Conservation (phyloP, 2,797 vertebrate genomes). For the Tauraco hartlaubi region DNA sequence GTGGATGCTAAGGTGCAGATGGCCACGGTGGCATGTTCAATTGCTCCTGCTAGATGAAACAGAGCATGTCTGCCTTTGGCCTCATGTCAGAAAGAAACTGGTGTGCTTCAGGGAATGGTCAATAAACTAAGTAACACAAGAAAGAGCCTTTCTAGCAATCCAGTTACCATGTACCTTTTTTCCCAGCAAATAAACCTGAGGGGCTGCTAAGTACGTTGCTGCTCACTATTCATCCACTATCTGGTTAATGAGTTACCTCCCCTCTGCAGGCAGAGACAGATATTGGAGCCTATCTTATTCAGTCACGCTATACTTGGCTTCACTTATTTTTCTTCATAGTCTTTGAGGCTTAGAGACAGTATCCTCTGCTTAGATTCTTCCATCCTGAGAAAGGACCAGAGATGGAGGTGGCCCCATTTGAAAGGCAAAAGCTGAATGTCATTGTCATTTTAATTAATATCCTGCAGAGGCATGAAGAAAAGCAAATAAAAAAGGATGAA, state of each 20-base stretch:
- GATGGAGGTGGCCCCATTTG: conserved; percentile 21
- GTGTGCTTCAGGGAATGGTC: neutral
- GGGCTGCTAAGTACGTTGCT: neutral
- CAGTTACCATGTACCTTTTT: neutral
- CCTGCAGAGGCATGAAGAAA: conserved; percentile 35
- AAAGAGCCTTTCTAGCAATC: neutral
- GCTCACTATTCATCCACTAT: neutral
- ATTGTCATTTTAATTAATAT: conserved; percentile 65
- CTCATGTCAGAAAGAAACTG: neutral
- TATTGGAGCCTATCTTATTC: neutral
- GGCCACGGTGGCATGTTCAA: neutral
- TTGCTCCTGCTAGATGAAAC: neutral
- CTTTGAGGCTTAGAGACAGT: neutral
- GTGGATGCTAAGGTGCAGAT: neutral
- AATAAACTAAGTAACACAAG: neutral
- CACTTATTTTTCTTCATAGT: neutral
- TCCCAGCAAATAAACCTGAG: neutral
- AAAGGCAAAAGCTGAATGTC: conserved; percentile 45
- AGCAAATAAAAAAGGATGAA: conserved; percentile 53
- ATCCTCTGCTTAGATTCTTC: neutral
- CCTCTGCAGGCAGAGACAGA: neutral
- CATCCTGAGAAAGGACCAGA: conserved; percentile 7
- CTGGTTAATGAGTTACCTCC: neutral
- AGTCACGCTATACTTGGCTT: neutral
- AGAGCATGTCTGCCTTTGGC: neutral